Base-by-base conservation (phyloP, 2,113 vertebrate genomes). In the Neotragus moschatus region DNA sequence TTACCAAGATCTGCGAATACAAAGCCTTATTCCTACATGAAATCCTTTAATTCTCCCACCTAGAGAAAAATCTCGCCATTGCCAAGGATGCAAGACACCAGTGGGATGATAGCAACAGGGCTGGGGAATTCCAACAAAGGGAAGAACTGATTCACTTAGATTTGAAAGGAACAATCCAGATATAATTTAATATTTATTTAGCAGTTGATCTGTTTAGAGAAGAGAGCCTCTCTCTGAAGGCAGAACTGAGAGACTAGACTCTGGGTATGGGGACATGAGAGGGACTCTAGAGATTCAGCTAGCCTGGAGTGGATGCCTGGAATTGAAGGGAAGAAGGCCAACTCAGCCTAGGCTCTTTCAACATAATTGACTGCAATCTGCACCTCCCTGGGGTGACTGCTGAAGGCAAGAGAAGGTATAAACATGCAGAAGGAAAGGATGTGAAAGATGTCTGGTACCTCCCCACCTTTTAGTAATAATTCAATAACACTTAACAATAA, bases 151-250 rank as follows among this genome's bases (percentile, higher is more conserved):
- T 89, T 80, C 77, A 47, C 80, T 93, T 39, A 56, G 87, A 87
- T 95, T 80, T 84, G 56, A 96, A 96, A 95, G 84, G 73, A 86
- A 70, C 23, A 66, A 39, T 79, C 80, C 84, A 97, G 90, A 75
- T 47, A 49, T 43, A 70, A 91, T 94, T 91, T 91, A 97, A 95
- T 97, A 95, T 94, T 94, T 91, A 89, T 91, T 95, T 93, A 84
- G 90, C 92, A 89, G 94, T 30, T 70, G 92, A 95, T 95, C 79
- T 95, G 87, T 95, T 95, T 80, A 97, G 94, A 96, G 88, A 73
- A 88, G 96, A 93, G 86, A 66, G 58, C n/a, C 75, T 63, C 45
- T 90, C 90, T 81, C 96, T 58, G 92, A 73, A 92, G 80, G 92
- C 87, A 87, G 94, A 84, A 80, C 51, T 26, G 43, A 95, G 77